Evolutionary conservation across 2,888 invertebrate genomes (phyloP).

Genomic region (Blastobasis lacticolella): DNA sequence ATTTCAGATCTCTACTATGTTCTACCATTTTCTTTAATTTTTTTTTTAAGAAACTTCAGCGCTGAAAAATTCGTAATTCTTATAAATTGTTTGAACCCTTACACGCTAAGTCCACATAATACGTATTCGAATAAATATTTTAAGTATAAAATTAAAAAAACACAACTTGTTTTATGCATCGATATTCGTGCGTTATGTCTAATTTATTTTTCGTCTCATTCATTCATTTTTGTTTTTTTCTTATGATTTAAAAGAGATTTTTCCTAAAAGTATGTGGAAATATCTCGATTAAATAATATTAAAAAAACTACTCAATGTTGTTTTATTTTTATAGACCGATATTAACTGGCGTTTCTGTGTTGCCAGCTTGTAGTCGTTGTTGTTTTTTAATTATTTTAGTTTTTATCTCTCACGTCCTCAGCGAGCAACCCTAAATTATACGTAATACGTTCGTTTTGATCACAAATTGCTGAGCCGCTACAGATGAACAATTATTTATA

Average conservation of each 20-base stretch:
- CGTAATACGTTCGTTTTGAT: slow-evolving; percentile 18
- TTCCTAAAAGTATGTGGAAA: background rate
- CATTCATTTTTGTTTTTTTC: background rate
- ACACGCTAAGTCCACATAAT: slow-evolving; percentile 45
- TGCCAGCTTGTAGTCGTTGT: slow-evolving; percentile 6
- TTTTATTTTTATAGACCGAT: slow-evolving; percentile 1
- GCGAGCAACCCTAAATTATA: slow-evolving; percentile 13
- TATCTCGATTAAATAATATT: background rate
- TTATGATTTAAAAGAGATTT: slow-evolving; percentile 1
- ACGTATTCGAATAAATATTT: slow-evolving; percentile 65
- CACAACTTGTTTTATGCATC: slow-evolving; percentile 58
- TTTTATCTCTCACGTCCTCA: background rate
- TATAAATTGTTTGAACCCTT: slow-evolving; percentile 26
- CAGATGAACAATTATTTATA: slow-evolving; percentile 4
- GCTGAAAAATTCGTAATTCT: background rate
- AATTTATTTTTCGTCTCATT: slow-evolving; percentile 2
- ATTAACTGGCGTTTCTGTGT: slow-evolving; percentile 6
- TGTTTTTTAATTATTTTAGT: slow-evolving; percentile 1
- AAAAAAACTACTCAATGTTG: background rate
- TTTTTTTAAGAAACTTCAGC: too few species aligned
- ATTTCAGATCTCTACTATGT: background rate
- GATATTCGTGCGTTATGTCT: slow-evolving; percentile 43
- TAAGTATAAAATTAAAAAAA: slow-evolving; percentile 70
- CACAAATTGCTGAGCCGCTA: slow-evolving; percentile 13
- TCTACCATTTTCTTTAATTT: slow-evolving; percentile 13